phyloP scores from a whole-genome alignment of 2,888 invertebrate genomes.

The Scotopteryx bipunctaria region DNA sequence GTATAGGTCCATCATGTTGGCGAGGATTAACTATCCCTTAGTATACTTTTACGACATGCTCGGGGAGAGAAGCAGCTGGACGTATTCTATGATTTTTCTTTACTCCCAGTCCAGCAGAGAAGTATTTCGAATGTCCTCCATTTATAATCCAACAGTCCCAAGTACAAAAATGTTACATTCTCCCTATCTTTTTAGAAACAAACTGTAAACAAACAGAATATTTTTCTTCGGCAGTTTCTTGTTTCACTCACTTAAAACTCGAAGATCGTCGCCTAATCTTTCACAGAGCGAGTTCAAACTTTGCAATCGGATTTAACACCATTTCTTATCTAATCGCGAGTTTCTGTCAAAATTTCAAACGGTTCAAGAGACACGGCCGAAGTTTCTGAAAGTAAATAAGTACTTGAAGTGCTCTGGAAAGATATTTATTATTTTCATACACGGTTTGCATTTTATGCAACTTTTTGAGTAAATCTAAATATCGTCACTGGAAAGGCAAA shows the following conservation, averaged over 20 bases:
- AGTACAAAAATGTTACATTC: too few species aligned
- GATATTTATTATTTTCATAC: slow-evolving; percentile 7
- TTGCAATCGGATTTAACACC: slow-evolving; percentile 71
- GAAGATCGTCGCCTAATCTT: slow-evolving; percentile 54
- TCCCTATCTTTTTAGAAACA: neutral
- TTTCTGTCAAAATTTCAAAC: slow-evolving; percentile 69
- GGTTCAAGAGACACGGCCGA: slow-evolving; percentile 28
- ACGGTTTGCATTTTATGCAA: slow-evolving; percentile 19
- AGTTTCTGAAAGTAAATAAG: slow-evolving; percentile 26
- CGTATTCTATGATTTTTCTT: too few species aligned
- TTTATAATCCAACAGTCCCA: too few species aligned
- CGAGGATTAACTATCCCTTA: too few species aligned
- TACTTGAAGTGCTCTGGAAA: slow-evolving; percentile 9
- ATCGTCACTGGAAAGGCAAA: neutral
- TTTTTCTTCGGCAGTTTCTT: slow-evolving; percentile 21
- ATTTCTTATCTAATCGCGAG: slow-evolving; percentile 70
- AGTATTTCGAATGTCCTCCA: too few species aligned
- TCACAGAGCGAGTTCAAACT: slow-evolving; percentile 65
- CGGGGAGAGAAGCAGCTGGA: too few species aligned
- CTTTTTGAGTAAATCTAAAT: neutral
- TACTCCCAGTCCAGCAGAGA: too few species aligned
- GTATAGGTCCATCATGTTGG: too few species aligned
- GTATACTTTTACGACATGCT: too few species aligned
- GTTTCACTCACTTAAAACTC: slow-evolving; percentile 28
- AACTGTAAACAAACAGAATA: slow-evolving; percentile 11